Evolutionary conservation across 1,140 invertebrate genomes (phyloP).

Genomic region (Drosophila bocqueti): DNA sequence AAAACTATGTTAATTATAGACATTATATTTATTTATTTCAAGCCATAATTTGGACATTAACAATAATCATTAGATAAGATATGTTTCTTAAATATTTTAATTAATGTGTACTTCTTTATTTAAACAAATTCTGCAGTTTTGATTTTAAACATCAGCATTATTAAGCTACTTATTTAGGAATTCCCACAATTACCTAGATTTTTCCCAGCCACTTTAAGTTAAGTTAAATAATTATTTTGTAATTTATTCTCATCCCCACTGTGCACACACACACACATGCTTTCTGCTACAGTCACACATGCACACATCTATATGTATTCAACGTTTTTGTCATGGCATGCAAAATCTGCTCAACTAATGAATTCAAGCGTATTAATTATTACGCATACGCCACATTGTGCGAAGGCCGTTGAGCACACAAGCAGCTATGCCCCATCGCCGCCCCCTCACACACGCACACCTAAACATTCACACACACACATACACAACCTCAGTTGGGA

Average conservation of each 20-base stretch:
- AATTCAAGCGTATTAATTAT: conserved; percentile 84
- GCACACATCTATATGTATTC: conserved; percentile 12
- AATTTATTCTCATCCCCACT: conserved; percentile 35
- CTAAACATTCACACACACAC: neutral
- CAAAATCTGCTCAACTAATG: conserved; percentile 82
- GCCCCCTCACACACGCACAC: conserved; percentile 1
- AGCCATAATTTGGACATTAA: no score
- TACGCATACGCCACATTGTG: conserved; percentile 81
- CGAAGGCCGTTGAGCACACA: conserved; percentile 70
- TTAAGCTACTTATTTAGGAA: neutral
- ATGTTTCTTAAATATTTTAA: no score
- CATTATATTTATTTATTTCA: no score
- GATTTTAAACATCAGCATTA: neutral
- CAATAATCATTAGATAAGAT: no score
- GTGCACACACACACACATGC: conserved; percentile 2
- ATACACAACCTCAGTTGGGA: conserved; percentile 15
- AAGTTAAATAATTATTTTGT: conserved; percentile 54
- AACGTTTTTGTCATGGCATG: conserved; percentile 67
- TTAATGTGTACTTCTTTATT: no score
- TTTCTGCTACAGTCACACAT: neutral
- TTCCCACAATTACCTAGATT: neutral
- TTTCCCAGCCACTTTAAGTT: neutral
- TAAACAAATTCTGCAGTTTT: neutral
- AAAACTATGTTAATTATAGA: no score
- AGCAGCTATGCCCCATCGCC: conserved; percentile 24